Conservation (phyloP, 2,797 vertebrate genomes). For the Gymnoscopelus braueri region DNA sequence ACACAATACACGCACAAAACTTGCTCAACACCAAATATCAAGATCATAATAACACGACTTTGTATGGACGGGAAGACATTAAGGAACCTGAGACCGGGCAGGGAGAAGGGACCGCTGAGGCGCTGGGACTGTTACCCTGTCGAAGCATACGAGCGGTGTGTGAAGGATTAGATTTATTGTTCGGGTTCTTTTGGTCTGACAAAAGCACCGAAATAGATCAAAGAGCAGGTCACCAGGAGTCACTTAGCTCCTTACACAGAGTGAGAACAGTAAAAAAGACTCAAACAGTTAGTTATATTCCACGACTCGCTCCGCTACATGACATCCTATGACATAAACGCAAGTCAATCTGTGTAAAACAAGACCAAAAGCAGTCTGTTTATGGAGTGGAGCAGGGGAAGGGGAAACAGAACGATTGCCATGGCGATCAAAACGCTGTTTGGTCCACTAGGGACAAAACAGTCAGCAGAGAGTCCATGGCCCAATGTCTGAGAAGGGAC, state of each 20-base stretch:
- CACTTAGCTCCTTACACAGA: conserved; percentile 37
- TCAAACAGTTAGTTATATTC: conserved; percentile 21
- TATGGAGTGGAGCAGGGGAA: conserved; percentile 27
- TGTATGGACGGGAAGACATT: conserved; percentile 61
- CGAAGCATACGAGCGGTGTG: conserved; percentile 68
- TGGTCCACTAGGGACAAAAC: conserved; percentile 38
- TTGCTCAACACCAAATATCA: conserved; percentile 73
- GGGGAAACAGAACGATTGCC: conserved; percentile 20
- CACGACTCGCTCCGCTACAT: conserved; percentile 23
- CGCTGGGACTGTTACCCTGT: conserved; percentile 38
- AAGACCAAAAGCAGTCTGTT: conserved; percentile 23
- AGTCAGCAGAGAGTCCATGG: conserved; percentile 23
- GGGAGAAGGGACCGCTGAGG: conserved; percentile 71
- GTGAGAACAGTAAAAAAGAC: conserved; percentile 36
- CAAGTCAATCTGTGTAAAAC: conserved; percentile 47
- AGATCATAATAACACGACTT: conserved; percentile 71
- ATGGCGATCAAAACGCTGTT: conserved; percentile 19
- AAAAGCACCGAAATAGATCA: conserved; percentile 67
- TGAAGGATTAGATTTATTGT: conserved; percentile 73
- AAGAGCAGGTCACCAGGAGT: conserved; percentile 54
- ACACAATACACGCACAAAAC: conserved; percentile 69
- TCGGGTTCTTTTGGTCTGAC: conserved; percentile 51
- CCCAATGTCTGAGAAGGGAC: conserved; percentile 13
- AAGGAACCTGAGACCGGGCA: conserved; percentile 71
- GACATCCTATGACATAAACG: conserved; percentile 31